Evolutionary conservation across 2,888 invertebrate species (phyloP).

Genomic region (Leucania comma): DNA sequence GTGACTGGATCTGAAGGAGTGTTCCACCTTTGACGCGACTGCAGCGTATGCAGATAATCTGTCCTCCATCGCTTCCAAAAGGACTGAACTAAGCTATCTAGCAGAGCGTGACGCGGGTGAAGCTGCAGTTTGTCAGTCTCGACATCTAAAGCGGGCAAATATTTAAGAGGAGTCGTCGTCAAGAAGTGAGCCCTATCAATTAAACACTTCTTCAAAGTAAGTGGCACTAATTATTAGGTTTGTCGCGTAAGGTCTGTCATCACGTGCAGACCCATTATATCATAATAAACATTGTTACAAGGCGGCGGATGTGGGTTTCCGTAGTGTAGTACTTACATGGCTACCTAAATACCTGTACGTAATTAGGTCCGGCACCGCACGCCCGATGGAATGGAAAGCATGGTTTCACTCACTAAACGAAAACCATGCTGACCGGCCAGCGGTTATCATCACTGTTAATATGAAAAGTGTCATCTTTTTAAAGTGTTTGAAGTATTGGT

Average conservation of each 20-base stretch:
- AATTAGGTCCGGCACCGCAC: conserved; percentile 58
- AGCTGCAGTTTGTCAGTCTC: too few species aligned
- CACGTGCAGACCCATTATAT: conserved; percentile 58
- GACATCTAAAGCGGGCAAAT: too few species aligned
- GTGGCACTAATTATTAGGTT: conserved; percentile 46
- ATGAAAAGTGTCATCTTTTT: conserved; percentile 12
- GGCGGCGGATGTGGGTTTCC: conserved; percentile 64
- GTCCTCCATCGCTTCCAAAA: too few species aligned
- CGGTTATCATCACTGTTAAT: conserved; percentile 20
- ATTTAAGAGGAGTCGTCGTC: too few species aligned
- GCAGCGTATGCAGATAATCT: too few species aligned
- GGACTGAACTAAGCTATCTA: too few species aligned
- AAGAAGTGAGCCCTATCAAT: conserved; percentile 19
- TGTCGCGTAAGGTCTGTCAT: conserved; percentile 42
- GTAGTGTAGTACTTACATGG: conserved; percentile 51
- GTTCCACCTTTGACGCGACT: too few species aligned
- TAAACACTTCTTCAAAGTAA: conserved; percentile 34
- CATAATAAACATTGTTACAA: conserved; percentile 61
- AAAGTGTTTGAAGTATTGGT: not conserved
- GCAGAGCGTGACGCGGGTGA: too few species aligned
- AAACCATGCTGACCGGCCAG: conserved; percentile 20
- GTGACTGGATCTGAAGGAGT: too few species aligned
- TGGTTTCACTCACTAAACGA: conserved; percentile 40
- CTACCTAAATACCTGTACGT: conserved; percentile 64
- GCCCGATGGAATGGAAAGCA: conserved; percentile 51